phyloP scores from a whole-genome alignment of 1,140 invertebrate species.

The Lepidurus arcticus region DNA sequence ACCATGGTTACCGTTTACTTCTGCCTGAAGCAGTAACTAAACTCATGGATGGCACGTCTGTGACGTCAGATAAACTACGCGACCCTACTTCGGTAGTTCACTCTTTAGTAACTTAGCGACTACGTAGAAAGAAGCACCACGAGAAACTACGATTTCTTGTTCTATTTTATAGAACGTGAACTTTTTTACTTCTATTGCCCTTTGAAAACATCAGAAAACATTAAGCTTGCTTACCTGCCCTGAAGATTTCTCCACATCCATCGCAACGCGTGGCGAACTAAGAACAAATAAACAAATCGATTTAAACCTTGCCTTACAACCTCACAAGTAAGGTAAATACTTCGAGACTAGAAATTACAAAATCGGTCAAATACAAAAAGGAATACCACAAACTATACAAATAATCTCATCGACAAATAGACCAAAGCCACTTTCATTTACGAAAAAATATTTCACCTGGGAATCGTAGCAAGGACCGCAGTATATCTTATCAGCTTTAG shows the following conservation, averaged over 20 bases:
- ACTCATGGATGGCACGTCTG: neutral
- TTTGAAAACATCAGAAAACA: neutral
- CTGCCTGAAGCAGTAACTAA: too few species aligned
- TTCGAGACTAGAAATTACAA: neutral
- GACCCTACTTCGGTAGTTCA: too few species aligned
- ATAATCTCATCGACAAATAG: neutral
- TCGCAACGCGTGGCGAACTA: constrained; percentile 97
- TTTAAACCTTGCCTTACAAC: too few species aligned
- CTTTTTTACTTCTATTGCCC: too few species aligned
- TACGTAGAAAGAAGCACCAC: too few species aligned
- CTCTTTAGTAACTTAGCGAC: too few species aligned
- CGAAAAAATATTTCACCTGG: constrained; percentile 41
- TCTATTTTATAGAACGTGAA: too few species aligned
- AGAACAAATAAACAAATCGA: neutral
- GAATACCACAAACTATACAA: neutral
- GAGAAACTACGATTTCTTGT: too few species aligned
- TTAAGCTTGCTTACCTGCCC: constrained; percentile 72
- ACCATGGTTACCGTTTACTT: neutral
- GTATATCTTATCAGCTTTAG: constrained; percentile 95
- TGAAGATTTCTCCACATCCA: constrained; percentile 96
- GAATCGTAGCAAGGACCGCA: constrained; percentile 98
- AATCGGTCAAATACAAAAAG: neutral
- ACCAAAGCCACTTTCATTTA: neutral
- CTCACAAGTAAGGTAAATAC: neutral
- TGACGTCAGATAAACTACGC: neutral